Evolutionary conservation across 2,797 vertebrate genomes (phyloP).

Genomic region (Pyrrhura leucotis): DNA sequence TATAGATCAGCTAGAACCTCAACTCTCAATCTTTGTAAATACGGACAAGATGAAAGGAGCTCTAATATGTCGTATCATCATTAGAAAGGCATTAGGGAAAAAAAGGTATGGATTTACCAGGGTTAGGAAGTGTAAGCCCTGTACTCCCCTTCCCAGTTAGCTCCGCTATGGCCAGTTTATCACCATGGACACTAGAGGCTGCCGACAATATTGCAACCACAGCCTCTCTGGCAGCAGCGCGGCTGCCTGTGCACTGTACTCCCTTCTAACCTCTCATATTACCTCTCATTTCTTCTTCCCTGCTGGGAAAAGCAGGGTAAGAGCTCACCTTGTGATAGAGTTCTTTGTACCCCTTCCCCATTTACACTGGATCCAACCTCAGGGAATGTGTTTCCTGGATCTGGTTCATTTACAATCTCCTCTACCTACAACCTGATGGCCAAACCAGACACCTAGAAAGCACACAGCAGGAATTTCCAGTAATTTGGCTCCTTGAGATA

Average conservation of each 20-base stretch:
- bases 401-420: not conserved
- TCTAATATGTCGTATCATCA: not conserved
- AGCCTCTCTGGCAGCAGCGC: not conserved
- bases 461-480: not conserved
- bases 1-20: not conserved
- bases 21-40: not conserved
- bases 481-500: not conserved
- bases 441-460: not conserved
- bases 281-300: not conserved
- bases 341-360: not conserved
- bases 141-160: not conserved
- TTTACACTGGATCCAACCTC: not conserved
- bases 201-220: accelerated
- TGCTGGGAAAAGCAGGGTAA: not conserved
- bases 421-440: not conserved
- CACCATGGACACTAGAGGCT: not conserved
- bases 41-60: not conserved
- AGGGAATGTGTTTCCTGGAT: not conserved
- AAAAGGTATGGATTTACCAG: not conserved
- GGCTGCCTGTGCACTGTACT: not conserved
- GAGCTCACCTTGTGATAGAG: not conserved
- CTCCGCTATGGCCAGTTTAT: not conserved
- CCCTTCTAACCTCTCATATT: not conserved
- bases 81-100: not conserved
- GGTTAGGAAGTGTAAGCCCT: not conserved